A percentile compares a stretch with the other conserved stretches of the same genome.
Conservation (phyloP, 2,113 vertebrate genomes). For the Ophthalmolycus amberensis region DNA sequence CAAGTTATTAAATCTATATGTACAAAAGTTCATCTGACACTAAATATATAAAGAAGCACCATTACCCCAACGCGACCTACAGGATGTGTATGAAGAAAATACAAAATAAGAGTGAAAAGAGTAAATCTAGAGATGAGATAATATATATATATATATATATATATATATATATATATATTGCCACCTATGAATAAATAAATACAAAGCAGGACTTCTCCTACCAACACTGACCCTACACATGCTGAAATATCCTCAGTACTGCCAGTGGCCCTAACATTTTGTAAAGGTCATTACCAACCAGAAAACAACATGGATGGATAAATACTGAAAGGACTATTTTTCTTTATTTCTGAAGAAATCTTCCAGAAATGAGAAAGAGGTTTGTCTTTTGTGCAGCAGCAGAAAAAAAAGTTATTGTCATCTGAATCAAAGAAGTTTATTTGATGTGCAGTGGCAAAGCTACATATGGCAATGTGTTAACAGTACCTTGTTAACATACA, state of each 20-base stretch:
- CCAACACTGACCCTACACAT: not conserved
- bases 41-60: not conserved
- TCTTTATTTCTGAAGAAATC: not conserved
- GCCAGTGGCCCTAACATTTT: not conserved
- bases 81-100: not conserved
- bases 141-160: not conserved
- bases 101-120: not conserved
- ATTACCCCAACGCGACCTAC: not conserved
- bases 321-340: not conserved
- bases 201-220: not conserved
- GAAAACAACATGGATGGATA: not conserved
- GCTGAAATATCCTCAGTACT: not conserved
- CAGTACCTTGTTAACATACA: too few species aligned
- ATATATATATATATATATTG: not conserved
- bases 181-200: not conserved
- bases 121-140: not conserved
- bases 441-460: not conserved
- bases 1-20: constrained; percentile 5
- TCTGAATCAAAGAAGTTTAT: not conserved
- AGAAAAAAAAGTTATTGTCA: not conserved
- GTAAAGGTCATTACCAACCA: not conserved
- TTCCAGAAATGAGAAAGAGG: not conserved
- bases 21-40: not conserved
- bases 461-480: too few species aligned
- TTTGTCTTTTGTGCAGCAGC: not conserved